Percentiles rank a stretch among this genome's conserved stretches.
These are phyloP conservation scores for Melanerpes formicivorus DNA, from an alignment of 2,113 vertebrate genomes.

Conservation along the genomic window DNA sequence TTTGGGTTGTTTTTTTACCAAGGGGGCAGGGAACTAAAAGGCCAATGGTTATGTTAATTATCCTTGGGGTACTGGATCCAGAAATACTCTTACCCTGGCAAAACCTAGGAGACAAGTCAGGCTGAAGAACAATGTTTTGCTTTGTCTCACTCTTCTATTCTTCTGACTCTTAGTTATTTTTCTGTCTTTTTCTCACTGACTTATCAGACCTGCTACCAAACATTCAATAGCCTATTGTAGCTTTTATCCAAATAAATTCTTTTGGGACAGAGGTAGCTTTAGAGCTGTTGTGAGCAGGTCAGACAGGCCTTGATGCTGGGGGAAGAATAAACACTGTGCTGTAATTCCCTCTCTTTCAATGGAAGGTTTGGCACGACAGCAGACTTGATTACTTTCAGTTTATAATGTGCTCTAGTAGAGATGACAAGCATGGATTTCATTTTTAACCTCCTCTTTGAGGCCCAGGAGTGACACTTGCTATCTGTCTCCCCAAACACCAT, in stretches of 20 bases:
- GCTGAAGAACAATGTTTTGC: neutral
- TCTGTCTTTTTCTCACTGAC: neutral
- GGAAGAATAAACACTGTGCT: slow-evolving; percentile 14
- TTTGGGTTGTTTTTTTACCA: neutral
- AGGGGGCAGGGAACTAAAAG: neutral
- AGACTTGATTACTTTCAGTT: neutral
- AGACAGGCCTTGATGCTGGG: neutral
- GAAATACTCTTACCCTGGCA: neutral
- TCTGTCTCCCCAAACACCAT: neutral
- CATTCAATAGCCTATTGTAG: neutral
- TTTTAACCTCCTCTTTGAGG: neutral
- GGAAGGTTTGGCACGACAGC: slow-evolving; percentile 11
- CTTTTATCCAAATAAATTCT: neutral
- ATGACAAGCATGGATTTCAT: neutral
- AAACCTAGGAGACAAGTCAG: neutral
- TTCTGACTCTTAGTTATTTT: neutral
- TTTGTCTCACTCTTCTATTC: neutral
- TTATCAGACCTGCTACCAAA: neutral
- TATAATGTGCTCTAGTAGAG: neutral
- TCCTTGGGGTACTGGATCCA: neutral
- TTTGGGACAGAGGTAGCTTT: neutral
- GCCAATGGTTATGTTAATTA: neutral
- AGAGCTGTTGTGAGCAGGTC: neutral
- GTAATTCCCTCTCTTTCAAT: slow-evolving; percentile 3
- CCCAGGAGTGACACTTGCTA: neutral